phyloP scores from a whole-genome alignment of 37 sponge, comb jelly and placozoan genomes.

The Halisarca cf. caerulea region DNA sequence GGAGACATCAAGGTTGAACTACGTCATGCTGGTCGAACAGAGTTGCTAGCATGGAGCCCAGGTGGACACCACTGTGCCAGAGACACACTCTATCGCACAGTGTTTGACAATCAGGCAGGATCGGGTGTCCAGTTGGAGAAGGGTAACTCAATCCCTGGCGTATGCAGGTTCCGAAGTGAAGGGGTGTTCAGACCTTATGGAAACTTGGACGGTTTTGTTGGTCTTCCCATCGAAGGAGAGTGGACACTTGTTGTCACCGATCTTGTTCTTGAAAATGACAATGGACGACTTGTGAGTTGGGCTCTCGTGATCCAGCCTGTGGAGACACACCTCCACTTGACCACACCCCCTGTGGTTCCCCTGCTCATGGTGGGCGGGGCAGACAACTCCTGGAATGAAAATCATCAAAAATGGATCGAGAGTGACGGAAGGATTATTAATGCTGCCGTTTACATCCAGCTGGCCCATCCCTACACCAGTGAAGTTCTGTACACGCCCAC shows the following conservation, averaged over 20 bases:
- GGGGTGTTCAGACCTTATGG: slow-evolving; percentile 75
- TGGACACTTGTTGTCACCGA: slow-evolving; percentile 85
- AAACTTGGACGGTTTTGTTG: slow-evolving; percentile 55
- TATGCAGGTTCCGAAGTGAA: slow-evolving; percentile 73
- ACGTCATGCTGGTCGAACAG: slow-evolving; percentile 60
- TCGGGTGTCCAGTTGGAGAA: slow-evolving; percentile 55
- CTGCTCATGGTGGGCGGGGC: slow-evolving; percentile 41
- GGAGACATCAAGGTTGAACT: slow-evolving; percentile 86
- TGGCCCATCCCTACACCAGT: slow-evolving; percentile 52
- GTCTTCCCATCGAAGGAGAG: slow-evolving; percentile 57
- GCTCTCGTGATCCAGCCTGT: slow-evolving; percentile 77
- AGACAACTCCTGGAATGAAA: not conserved
- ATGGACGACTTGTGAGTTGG: slow-evolving; percentile 76
- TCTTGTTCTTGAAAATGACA: slow-evolving; percentile 60
- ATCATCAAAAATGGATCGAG: slow-evolving; percentile 43
- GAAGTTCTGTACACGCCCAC: slow-evolving; percentile 61
- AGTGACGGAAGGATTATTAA: slow-evolving; percentile 76
- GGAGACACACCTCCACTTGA: slow-evolving; percentile 58
- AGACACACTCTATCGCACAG: slow-evolving; percentile 65
- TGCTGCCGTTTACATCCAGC: slow-evolving; percentile 60
- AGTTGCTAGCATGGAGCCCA: slow-evolving; percentile 68
- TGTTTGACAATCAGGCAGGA: slow-evolving; percentile 62
- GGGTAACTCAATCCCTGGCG: slow-evolving; percentile 63
- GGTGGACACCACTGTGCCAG: slow-evolving; percentile 66
- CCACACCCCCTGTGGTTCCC: slow-evolving; percentile 75